Percentiles rank a stretch among this genome's conserved stretches.
These are phyloP conservation scores for Antechinus stuartii DNA, from an alignment of 2,113 vertebrate species.

Conservation along the genomic window DNA sequence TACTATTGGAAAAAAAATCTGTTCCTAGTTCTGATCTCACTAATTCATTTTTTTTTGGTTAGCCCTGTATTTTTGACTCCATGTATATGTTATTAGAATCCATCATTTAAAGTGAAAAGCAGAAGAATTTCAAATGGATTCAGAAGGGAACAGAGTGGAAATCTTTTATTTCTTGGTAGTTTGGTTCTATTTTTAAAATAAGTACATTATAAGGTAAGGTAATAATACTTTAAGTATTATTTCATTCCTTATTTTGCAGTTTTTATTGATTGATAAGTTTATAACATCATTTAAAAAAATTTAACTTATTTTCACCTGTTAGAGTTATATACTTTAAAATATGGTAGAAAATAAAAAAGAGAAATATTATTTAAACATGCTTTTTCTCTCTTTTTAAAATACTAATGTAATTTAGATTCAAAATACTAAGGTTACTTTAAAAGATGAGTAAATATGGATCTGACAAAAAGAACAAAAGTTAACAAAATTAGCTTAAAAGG, in stretches of 20 bases:
- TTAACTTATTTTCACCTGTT: background rate
- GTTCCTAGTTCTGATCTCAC: background rate
- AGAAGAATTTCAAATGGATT: background rate
- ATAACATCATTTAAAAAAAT: background rate
- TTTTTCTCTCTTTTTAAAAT: background rate
- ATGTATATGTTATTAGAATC: background rate
- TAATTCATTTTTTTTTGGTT: background rate
- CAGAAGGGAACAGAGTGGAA: background rate
- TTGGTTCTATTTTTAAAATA: background rate
- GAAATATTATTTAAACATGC: background rate
- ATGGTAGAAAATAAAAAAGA: background rate
- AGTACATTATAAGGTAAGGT: background rate
- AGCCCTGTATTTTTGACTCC: background rate
- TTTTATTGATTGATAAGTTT: background rate
- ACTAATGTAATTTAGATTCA: background rate
- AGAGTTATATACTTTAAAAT: background rate
- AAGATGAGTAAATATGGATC: background rate
- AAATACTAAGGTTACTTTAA: background rate
- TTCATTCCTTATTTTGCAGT: background rate
- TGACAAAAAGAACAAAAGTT: background rate
- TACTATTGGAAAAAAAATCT: background rate
- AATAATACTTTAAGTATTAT: background rate
- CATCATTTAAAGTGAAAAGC: background rate
- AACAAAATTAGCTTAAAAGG: background rate
- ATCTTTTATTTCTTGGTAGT: background rate